Evolutionary conservation across 2,888 invertebrate species (phyloP).

Genomic region (Sinohyriopsis cumingii): DNA sequence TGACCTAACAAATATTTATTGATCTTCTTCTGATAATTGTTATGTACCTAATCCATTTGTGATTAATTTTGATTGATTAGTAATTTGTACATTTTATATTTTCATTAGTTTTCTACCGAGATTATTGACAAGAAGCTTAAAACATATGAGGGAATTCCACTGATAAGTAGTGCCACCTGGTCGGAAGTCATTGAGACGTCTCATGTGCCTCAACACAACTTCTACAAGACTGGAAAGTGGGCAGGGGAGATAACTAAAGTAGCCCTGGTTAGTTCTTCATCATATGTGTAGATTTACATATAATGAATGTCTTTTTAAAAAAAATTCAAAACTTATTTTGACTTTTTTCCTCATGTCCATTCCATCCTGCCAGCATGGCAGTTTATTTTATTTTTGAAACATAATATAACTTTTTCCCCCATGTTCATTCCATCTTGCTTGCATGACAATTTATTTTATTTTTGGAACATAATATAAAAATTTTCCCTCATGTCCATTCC

Average conservation of each 20-base stretch:
- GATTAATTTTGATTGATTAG: too few relatives aligned
- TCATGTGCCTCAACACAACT: slow-evolving; percentile 52
- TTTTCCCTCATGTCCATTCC: too few relatives aligned
- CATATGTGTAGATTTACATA: not conserved
- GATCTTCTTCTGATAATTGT: too few relatives aligned
- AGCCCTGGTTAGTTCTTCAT: slow-evolving; percentile 42
- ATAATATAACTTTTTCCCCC: too few relatives aligned
- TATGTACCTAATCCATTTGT: too few relatives aligned
- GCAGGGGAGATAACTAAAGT: slow-evolving; percentile 60
- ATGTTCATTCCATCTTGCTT: too few relatives aligned
- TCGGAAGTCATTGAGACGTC: slow-evolving; percentile 57
- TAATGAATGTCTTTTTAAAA: not conserved
- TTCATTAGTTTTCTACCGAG: slow-evolving; percentile 46
- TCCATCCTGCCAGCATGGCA: too few relatives aligned
- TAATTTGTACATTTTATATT: not conserved
- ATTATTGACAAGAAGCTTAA: slow-evolving; percentile 39
- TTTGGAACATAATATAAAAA: too few relatives aligned
- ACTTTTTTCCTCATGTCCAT: too few relatives aligned
- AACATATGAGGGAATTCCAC: slow-evolving; percentile 41
- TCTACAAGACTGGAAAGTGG: slow-evolving; percentile 48
- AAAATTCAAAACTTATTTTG: not conserved
- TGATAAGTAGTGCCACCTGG: slow-evolving; percentile 48
- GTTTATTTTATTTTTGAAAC: too few relatives aligned
- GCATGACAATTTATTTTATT: too few relatives aligned
- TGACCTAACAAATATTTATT: too few relatives aligned